phyloP scores from a whole-genome alignment of 2,113 vertebrate genomes.

The Struthidea cinerea region DNA sequence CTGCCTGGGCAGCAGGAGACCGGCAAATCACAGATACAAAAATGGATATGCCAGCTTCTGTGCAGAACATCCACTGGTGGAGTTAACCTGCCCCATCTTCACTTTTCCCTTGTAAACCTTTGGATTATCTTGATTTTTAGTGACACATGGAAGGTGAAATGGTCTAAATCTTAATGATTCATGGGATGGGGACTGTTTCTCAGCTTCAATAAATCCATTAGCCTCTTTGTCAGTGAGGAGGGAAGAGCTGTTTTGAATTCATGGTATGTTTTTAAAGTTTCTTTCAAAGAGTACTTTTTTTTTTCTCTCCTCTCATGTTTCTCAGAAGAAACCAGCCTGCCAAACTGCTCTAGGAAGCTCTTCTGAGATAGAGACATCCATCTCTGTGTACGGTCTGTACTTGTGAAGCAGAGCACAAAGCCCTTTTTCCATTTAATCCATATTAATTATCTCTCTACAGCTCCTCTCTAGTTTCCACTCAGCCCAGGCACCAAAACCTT shows the following conservation, averaged over 20 bases:
- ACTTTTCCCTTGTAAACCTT: not conserved
- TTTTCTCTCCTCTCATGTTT: not conserved
- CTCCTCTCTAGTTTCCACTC: not conserved
- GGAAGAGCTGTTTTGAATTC: slow-evolving; percentile 16
- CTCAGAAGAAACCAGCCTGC: slow-evolving; percentile 20
- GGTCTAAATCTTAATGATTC: not conserved
- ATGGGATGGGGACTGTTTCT: not conserved
- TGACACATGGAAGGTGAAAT: not conserved
- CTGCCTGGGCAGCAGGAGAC: not conserved
- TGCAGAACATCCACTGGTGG: not conserved
- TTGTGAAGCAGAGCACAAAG: slow-evolving; percentile 49
- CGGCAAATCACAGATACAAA: not conserved
- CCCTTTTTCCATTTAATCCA: slow-evolving; percentile 38
- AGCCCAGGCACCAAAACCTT: not conserved
- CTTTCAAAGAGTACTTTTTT: not conserved
- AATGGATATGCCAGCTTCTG: not conserved
- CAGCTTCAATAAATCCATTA: not conserved
- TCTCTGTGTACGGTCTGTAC: slow-evolving; percentile 33
- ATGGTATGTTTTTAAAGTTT: not conserved
- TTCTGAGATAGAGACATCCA: slow-evolving; percentile 29
- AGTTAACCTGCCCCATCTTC: not conserved
- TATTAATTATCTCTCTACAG: slow-evolving; percentile 43
- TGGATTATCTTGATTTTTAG: not conserved
- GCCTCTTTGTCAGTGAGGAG: not conserved
- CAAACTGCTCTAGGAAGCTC: slow-evolving; percentile 35